Conservation (phyloP, 2,888 invertebrate species). For the Limnephilus rhombicus region DNA sequence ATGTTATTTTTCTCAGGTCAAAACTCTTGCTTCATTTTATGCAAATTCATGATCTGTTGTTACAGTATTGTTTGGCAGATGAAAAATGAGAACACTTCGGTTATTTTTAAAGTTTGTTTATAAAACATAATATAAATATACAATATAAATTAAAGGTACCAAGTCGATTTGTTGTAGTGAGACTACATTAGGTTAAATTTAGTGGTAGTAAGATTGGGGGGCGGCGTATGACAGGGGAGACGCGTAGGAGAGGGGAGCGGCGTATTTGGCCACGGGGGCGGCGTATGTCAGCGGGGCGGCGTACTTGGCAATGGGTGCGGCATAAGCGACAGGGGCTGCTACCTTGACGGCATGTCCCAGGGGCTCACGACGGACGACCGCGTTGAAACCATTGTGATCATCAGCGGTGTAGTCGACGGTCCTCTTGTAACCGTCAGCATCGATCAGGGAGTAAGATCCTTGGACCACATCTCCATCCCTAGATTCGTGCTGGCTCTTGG, state of each 20-base stretch:
- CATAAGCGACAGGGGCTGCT: conserved; percentile 52
- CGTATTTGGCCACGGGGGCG: conserved; percentile 52
- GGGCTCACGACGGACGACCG: conserved; percentile 74
- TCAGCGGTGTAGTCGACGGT: conserved; percentile 75
- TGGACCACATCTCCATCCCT: conserved; percentile 62
- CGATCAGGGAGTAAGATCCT: conserved; percentile 75
- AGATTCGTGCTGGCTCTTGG: conserved; percentile 75
- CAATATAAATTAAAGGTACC: conserved; percentile 8
- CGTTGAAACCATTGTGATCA: conserved; percentile 76
- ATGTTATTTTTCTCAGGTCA: background rate
- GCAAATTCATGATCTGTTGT: background rate
- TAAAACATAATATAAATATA: conserved; percentile 31
- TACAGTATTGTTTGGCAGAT: background rate
- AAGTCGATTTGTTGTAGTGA: conserved; percentile 6
- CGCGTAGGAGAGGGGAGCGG: conserved; percentile 56
- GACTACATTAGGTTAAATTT: conserved; percentile 28
- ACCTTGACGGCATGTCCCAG: conserved; percentile 63
- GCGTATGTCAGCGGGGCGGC: conserved; percentile 49
- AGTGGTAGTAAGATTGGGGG: conserved; percentile 56
- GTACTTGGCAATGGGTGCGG: conserved; percentile 55
- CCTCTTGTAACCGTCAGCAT: conserved; percentile 71
- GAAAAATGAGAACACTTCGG: background rate
- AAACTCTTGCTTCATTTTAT: background rate
- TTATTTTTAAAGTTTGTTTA: conserved; percentile 31
- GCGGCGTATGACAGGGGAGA: conserved; percentile 54